Evolutionary conservation across 2,797 vertebrate genomes (phyloP).

Genomic region (Acipenser ruthenus): DNA sequence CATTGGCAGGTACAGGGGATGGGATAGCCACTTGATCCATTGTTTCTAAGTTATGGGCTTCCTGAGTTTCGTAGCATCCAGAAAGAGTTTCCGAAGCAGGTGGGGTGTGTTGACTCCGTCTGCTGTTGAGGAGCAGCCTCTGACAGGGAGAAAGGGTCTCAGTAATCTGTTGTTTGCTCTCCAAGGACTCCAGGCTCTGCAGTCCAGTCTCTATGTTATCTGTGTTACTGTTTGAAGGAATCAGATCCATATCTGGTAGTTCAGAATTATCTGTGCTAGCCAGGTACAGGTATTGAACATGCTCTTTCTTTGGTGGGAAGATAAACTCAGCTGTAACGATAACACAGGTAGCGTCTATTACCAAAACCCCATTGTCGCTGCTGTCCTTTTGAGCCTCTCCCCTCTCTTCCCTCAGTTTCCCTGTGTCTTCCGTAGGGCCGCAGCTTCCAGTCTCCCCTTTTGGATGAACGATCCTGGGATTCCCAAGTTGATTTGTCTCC

Average conservation of each 20-base stretch:
- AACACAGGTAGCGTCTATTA: slow-evolving; percentile 52
- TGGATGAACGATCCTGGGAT: no score
- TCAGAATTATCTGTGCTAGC: slow-evolving; percentile 19
- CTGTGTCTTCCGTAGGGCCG: no score
- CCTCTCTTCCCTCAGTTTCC: no score
- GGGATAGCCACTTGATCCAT: slow-evolving; percentile 12
- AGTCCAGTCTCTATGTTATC: neutral
- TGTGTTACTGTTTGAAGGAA: neutral
- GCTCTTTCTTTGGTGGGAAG: slow-evolving; percentile 48
- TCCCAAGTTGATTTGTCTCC: no score
- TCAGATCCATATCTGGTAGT: neutral
- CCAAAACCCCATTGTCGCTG: slow-evolving; percentile 33
- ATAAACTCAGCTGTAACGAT: slow-evolving; percentile 55
- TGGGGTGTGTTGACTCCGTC: neutral
- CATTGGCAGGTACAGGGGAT: slow-evolving; percentile 19
- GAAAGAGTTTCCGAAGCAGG: slow-evolving; percentile 7
- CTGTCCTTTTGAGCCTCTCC: slow-evolving; percentile 9
- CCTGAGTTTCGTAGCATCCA: neutral
- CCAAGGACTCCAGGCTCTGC: no score
- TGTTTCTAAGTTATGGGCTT: neutral
- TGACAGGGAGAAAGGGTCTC: neutral
- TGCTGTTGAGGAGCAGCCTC: slow-evolving; percentile 10
- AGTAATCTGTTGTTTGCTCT: no score
- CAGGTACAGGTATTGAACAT: slow-evolving; percentile 42
- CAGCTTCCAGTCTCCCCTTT: no score